Evolutionary conservation across 1,140 invertebrate genomes (phyloP).

Genomic region (Bombyx mandarina): DNA sequence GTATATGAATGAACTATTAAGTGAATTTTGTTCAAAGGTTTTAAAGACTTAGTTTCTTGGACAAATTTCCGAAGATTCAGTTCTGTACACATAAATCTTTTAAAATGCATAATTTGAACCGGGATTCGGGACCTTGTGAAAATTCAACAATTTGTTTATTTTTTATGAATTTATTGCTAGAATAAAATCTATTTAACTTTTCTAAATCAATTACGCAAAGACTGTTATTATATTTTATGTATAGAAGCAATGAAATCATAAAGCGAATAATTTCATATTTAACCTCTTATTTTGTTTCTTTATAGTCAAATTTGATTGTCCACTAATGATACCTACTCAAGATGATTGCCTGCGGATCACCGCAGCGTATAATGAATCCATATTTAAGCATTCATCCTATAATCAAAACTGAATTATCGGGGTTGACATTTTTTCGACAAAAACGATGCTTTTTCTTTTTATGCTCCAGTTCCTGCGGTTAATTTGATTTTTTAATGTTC

Average conservation of each 20-base stretch:
- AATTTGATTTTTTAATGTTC: conserved; percentile 62
- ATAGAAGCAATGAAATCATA: conserved; percentile 25
- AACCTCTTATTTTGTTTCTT: conserved; percentile 54
- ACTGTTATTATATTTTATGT: no score
- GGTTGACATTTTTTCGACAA: conserved; percentile 62
- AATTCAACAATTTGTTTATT: no score
- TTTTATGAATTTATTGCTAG: no score
- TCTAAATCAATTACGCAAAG: no score
- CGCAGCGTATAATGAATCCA: conserved; percentile 57
- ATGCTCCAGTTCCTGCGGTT: conserved; percentile 55
- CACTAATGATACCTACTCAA: conserved; percentile 63
- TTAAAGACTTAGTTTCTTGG: no score
- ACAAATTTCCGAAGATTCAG: no score
- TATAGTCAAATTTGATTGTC: conserved; percentile 46
- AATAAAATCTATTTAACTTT: no score
- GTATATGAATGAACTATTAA: no score
- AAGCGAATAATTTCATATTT: conserved; percentile 53
- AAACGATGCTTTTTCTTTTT: conserved; percentile 53
- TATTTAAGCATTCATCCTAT: conserved; percentile 66
- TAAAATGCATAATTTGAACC: no score
- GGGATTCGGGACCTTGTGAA: no score
- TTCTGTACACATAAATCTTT: no score
- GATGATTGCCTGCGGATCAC: conserved; percentile 64
- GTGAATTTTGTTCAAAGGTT: no score
- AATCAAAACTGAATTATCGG: conserved; percentile 70